Evolutionary conservation across 2,113 vertebrate genomes (phyloP).

Genomic region (Pogona vitticeps): DNA sequence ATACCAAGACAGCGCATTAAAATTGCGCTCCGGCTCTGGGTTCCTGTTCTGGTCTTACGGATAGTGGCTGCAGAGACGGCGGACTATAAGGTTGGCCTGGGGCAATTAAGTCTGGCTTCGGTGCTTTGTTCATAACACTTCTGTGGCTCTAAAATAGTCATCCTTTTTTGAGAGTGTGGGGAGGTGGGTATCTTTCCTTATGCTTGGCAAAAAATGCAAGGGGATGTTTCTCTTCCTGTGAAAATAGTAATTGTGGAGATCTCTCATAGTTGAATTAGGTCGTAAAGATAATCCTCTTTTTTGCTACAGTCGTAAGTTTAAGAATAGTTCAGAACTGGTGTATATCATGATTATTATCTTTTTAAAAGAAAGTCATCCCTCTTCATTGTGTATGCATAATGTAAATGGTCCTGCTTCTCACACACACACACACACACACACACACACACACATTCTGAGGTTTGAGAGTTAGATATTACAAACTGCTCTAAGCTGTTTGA

Average conservation of each 20-base stretch:
- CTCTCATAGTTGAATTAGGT: conserved; percentile 34
- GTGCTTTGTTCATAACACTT: conserved; percentile 46
- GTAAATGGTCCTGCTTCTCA: neutral
- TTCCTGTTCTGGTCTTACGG: conserved; percentile 92
- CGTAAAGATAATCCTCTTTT: conserved; percentile 11
- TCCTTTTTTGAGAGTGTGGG: conserved; percentile 35
- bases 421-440: neutral
- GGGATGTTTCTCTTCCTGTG: conserved; percentile 38
- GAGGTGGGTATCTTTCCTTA: conserved; percentile 27
- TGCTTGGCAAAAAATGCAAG: conserved; percentile 54
- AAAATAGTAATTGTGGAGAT: conserved; percentile 44
- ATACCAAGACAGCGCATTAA: conserved; percentile 91
- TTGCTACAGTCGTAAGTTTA: neutral
- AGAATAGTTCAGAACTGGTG: too few species aligned
- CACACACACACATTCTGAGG: conserved; percentile 34
- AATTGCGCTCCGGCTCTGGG: conserved; percentile 93
- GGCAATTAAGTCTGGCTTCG: conserved; percentile 78
- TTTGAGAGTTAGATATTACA: conserved; percentile 47
- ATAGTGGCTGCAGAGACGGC: conserved; percentile 88
- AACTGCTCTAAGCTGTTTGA: conserved; percentile 35
- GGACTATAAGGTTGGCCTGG: conserved; percentile 73
- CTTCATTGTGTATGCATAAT: neutral
- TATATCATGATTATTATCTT: too few species aligned
- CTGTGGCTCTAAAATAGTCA: neutral
- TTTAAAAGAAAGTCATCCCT: too few species aligned